Evolutionary conservation across 2,113 vertebrate species (phyloP), one percentile per base, ranked within the genome.

Genomic region (Promerops cafer): DNA sequence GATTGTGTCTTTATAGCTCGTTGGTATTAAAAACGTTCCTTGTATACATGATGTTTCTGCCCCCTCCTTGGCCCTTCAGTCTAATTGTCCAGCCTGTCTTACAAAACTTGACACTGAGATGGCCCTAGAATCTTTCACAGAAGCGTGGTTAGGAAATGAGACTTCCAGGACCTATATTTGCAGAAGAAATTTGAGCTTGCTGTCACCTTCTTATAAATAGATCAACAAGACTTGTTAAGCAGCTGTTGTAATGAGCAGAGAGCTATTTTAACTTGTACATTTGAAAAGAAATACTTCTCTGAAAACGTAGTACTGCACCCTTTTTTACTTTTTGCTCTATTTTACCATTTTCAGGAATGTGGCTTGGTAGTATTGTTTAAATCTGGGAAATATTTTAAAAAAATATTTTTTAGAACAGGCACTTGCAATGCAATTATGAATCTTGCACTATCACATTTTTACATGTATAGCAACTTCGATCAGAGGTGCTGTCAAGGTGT

Each of bases 161-260:
- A 72, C 37, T 92, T 92, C 33, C 75, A 70, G 59, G 66, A 53
- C 50, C 28, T 80, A 2, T 76, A 65, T 90, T 88, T 93, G 50
- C 35, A 78, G 64, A 60, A 74, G 82, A 85, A 68, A 69, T 82
- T 60, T 79, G 49, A 87, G 49, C 60, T 89, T 93, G 64, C 80
- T 87, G 76, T 92, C 89, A 77, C n/a, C 64, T 81, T 94, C 66
- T 70, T 96, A 90, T 70, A 95, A 90, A 93, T 86, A 93, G 95
- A 69, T 94, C 85, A 65, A 16, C 20, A 9, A 66, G 52, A 77
- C 56, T 77, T 77, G 83, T 77, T 88, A 86, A 45, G 33, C 88
- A 92, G 92, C 83, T 97, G 91, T 68, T 90, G 35, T 66, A 47
- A 35, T 44, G 24, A 86, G 63, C 6, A 42, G 47, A 93, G 65